Base-by-base conservation (phyloP, 2,888 invertebrate genomes). In the Cerastis leucographa region DNA sequence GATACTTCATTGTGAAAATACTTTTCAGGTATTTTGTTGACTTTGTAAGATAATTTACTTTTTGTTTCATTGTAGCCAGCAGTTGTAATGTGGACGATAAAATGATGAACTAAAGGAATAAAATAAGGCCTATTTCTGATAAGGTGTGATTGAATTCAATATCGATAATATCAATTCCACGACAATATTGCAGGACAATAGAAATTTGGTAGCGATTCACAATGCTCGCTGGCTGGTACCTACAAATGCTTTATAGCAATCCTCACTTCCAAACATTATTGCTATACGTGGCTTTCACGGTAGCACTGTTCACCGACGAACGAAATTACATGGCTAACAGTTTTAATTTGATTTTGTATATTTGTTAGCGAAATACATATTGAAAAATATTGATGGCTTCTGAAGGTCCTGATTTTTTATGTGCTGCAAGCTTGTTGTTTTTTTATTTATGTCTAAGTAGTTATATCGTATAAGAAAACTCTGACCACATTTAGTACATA, bases 161-260 rank as follows among this genome's bases (percentile, higher is more conserved):
- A 66, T 61, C 46, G 42, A 25, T n/a, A 67, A 54, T 49, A 42
- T 62, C 54, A 74, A 67, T 67, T 81, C 29, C 46, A 17, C 35
- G 19, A 77, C 44, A 69, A 59, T 65, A 2, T 35, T 35, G 3
- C 46, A 17, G 44, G 19, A 77, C 44, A 69, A 65, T 65, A 17
- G 42, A 65, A 71, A 62, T 70, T 46, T 46, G 76, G 44, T 74
- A 5, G 25, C 61, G 3, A 67, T 81, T 64, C 76, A 64, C 46
- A 75, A 46, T 25, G 76, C 46, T 73, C 42, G 49, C 14, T 42
- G 29, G 54, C 25, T 42, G 29, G 83, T 76, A 56, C 81, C 85
- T 82, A 59, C 81, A 25, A 84, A 71, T 68, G 81, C 71, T 82
- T 67, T 64, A 71, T 80, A 84, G 85, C 82, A 82, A 82, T 80